Base-by-base conservation (phyloP, 1,140 invertebrate genomes). In the Schmidtea mediterranea region DNA sequence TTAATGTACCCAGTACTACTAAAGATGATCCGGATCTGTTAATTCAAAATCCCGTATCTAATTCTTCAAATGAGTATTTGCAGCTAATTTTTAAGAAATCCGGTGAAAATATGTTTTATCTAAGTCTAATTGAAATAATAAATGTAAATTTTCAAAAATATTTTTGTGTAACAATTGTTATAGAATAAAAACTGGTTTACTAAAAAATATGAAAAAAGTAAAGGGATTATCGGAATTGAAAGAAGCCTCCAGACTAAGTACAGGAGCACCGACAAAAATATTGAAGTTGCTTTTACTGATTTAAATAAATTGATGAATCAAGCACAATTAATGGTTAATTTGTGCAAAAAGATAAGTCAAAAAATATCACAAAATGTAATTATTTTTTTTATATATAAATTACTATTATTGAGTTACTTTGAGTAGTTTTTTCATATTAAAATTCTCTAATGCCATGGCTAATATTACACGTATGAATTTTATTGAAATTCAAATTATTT, bases 161-260 rank as follows among this genome's bases (percentile, higher is more conserved):
- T 23, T 39, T 15, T 43, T 19, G 10, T 32, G 38, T 24, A 53
- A 16, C 26, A 52, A 10, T 37, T 55, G 1, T 43, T 43, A 36
- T 9, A 10, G 16, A 22, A 50, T 52, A 45, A 19, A 40, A 32
- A 10, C 10, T 32, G 26, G 26, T 6, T 32, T 32, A 3, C 26
- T 10, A 32, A 15, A 36, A 43, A 49, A 43, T 51, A 19, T 48
- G 46, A 54, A 37, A 49, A 53, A 24, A 63, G 80, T 41, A 76
- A 76, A 43, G 89, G 89, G 43, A 94, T 95, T 58, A 78, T 83
- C 48, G 87, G 87, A 10, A 95, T 95, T 59, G 87, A 97, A 65
- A 73, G 80, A 57, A 77, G 78, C 56, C 72, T 95, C 45, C 75
- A 86, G 61, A 78, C 83, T 57, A 79, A 82, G 58, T 78, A 87